Percentiles rank a stretch among this genome's conserved stretches.
These are phyloP conservation scores for Gadopsis bispinosus DNA, from an alignment of 2,797 vertebrate genomes.

Conservation along the genomic window DNA sequence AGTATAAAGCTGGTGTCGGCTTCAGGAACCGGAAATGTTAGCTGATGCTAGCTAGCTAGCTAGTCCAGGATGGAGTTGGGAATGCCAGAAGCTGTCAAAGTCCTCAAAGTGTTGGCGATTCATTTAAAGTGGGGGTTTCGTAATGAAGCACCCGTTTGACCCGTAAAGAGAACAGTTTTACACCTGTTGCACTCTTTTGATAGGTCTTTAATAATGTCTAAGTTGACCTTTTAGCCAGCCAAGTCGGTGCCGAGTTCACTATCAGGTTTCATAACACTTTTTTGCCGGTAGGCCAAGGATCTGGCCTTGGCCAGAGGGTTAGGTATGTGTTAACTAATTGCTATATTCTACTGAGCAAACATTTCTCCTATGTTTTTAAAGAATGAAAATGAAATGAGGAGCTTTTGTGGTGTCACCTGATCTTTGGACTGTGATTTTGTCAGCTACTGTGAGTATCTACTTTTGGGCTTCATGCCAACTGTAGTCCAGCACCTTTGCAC, in stretches of 20 bases:
- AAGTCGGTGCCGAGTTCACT: background rate
- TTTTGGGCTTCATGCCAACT: conserved; percentile 15
- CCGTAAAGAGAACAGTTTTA: background rate
- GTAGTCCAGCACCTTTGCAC: conserved; percentile 13
- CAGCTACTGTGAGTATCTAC: too few relatives aligned
- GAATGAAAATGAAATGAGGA: background rate
- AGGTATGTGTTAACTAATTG: background rate
- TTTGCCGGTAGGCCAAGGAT: background rate
- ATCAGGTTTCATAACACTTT: conserved; percentile 14
- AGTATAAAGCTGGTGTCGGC: background rate
- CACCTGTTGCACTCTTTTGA: too few relatives aligned
- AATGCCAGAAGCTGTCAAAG: conserved; percentile 49
- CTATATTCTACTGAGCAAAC: background rate
- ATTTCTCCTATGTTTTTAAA: background rate
- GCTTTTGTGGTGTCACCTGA: background rate
- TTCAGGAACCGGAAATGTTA: conserved; percentile 23
- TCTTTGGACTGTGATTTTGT: background rate
- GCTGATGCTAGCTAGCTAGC: conserved; percentile 49
- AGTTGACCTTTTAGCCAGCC: background rate
- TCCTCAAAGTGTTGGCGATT: conserved; percentile 32
- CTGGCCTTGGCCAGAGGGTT: background rate
- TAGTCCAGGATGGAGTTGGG: conserved; percentile 11
- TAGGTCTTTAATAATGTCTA: background rate
- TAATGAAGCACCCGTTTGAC: too few relatives aligned
- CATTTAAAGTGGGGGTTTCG: background rate